Base-by-base conservation (phyloP, 2,113 vertebrate species). In the Pao palembangensis region DNA sequence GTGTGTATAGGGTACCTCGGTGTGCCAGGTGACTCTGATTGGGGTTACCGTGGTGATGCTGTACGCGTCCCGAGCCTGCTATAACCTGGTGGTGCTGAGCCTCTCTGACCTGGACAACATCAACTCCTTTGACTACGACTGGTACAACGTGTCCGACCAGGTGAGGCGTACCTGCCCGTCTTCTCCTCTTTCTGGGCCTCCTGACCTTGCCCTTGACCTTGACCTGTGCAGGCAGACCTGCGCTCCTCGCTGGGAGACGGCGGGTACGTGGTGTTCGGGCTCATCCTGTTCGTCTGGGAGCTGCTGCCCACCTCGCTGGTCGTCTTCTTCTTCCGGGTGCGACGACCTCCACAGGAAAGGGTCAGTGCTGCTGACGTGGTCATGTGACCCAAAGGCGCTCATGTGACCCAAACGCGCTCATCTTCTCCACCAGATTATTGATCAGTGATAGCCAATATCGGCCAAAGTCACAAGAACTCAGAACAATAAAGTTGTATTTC, bases 111-210 rank as follows among this genome's bases (percentile, higher is more conserved):
- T 50, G 3, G 48, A 92, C 78, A 92, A 79, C 21, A 92, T 97
- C 1, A 93, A 92, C 75, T 95, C 95, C 25, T 98, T 99, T 55
- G 95, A 99, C 78, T 99, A 96, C 0, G 96, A 98, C 88, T 99
- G 96, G 96, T 99, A 99, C 92, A 99, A 98, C 11, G 96, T 99
- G 6, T 99, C 96, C 15, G 96, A 99, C 86, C 96, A 98, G 96
- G 96, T 93, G 79, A 73, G 2, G 51, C 13, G 1, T n/a, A 21
- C 10, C 12, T 14, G 20, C 4, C 14, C 14, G 21, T 99, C 11
- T 15, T 4, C 14, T 20, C 15, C 11, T 44, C 15, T 2, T 47
- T n/a, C 5, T n/a, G 15, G 44, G n/a, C 15, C 15, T n/a, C 17
- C 14, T 25, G 23, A 52, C 14, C 13, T 3, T 21, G 20, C 21